A percentile compares a stretch with the other conserved stretches of the same genome.
Evolutionary conservation across 2,888 invertebrate species (phyloP).

Genomic region (Sicus ferrugineus): DNA sequence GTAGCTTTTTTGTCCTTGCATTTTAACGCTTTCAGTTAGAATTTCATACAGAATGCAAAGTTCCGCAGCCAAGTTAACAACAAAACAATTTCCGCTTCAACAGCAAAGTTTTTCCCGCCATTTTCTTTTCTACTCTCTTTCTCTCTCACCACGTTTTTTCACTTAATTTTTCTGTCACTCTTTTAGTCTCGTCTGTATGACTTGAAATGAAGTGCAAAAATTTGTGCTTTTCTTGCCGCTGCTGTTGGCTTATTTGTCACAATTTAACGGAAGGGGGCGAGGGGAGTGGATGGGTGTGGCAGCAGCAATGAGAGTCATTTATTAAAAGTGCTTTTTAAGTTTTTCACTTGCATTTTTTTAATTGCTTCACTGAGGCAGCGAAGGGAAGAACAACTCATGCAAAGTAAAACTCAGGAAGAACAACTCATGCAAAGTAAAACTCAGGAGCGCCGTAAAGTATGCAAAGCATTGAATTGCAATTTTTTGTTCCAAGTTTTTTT

Average conservation of each 20-base stretch:
- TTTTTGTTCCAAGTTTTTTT: slow-evolving; percentile 3
- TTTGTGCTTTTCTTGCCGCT: slow-evolving; percentile 7
- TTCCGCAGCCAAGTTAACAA: slow-evolving; percentile 16
- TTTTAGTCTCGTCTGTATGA: background rate
- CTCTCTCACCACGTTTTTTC: slow-evolving; percentile 4
- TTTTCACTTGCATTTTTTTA: slow-evolving; percentile 31
- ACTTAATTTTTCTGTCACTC: background rate
- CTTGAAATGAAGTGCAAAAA: slow-evolving; percentile 36
- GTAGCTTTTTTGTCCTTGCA: slow-evolving; percentile 13
- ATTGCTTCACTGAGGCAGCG: slow-evolving; percentile 29
- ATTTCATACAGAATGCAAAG: slow-evolving; percentile 3
- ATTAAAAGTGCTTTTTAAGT: slow-evolving; percentile 28
- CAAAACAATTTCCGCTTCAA: slow-evolving; percentile 36
- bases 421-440: slow-evolving; percentile 7
- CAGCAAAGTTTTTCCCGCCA: slow-evolving; percentile 9
- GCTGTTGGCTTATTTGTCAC: slow-evolving; percentile 34
- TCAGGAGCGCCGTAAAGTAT: slow-evolving; percentile 32
- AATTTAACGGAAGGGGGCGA: slow-evolving; percentile 14
- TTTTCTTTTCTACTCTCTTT: background rate
- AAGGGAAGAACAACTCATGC: background rate
- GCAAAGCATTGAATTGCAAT: slow-evolving; percentile 30
- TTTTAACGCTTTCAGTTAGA: slow-evolving; percentile 13
- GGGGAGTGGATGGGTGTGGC: background rate
- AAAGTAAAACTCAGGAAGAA: background rate
- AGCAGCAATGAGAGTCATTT: background rate